Evolutionary conservation across 2,797 vertebrate genomes (phyloP).

Genomic region (Oophaga sylvatica): DNA sequence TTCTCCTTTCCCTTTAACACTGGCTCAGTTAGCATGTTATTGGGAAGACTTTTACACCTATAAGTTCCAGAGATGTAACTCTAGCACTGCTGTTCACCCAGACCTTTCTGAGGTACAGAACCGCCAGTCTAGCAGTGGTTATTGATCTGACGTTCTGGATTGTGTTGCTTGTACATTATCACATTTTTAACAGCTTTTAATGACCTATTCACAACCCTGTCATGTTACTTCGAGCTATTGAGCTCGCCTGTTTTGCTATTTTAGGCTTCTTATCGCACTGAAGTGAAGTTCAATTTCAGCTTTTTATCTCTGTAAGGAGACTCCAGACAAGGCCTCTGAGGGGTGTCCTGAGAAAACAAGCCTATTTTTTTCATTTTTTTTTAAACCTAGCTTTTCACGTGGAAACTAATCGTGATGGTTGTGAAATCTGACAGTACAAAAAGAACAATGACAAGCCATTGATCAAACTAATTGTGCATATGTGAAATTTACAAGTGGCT

Average conservation of each 20-base stretch:
- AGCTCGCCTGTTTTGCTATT: slow-evolving; percentile 25
- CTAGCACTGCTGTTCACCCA: background rate
- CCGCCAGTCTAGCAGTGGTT: background rate
- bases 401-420: background rate
- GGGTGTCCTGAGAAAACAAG: slow-evolving; percentile 26
- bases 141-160: slow-evolving; percentile 5
- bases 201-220: slow-evolving; percentile 47
- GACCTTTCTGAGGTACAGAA: background rate
- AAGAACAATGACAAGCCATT: background rate
- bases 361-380: background rate
- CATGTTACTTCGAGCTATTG: slow-evolving; percentile 37
- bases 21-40: background rate
- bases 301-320: slow-evolving; percentile 38
- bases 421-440: background rate
- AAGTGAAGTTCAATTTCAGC: slow-evolving; percentile 40
- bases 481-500: background rate
- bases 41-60: background rate
- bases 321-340: slow-evolving; percentile 35
- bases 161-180: slow-evolving; percentile 23
- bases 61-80: background rate
- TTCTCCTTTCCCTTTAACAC: no score
- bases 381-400: background rate
- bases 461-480: background rate
- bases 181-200: slow-evolving; percentile 30
- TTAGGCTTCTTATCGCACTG: slow-evolving; percentile 41